phyloP scores from a whole-genome alignment of 2,113 vertebrate species.

The Rhinopomastus cyanomelas region DNA sequence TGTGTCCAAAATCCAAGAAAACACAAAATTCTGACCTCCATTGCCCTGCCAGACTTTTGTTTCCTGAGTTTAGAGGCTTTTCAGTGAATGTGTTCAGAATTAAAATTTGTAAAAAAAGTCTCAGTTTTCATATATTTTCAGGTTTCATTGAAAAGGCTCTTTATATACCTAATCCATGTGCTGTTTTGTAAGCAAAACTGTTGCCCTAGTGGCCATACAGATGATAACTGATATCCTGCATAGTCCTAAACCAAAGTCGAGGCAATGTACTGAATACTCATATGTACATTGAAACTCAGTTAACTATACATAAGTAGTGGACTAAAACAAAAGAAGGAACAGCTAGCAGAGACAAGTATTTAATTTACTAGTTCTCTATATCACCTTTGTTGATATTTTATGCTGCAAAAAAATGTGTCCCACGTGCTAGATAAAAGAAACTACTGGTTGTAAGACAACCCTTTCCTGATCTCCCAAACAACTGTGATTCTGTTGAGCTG shows the following conservation, averaged over 20 bases:
- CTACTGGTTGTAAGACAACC: not conserved
- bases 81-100: not conserved
- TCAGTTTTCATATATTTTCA: not conserved
- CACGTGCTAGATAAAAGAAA: not conserved
- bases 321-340: not conserved
- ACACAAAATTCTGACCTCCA: not conserved
- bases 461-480: not conserved
- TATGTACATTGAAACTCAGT: not conserved
- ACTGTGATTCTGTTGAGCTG: not conserved
- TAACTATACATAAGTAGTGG: not conserved
- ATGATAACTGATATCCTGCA: not conserved
- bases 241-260: not conserved
- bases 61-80: not conserved
- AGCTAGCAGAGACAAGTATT: not conserved
- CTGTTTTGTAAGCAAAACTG: not conserved
- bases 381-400: not conserved
- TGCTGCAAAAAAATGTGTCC: not conserved
- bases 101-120: not conserved
- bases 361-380: not conserved
- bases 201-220: not conserved
- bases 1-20: not conserved
- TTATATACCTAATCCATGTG: not conserved
- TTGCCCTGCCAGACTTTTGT: not conserved
- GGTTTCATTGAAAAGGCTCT: not conserved
- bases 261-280: not conserved